Percentiles rank a stretch among this genome's conserved stretches.
These are phyloP conservation scores for Parotocinclus haroldoi DNA, from an alignment of 2,797 vertebrate species.

Conservation along the genomic window DNA sequence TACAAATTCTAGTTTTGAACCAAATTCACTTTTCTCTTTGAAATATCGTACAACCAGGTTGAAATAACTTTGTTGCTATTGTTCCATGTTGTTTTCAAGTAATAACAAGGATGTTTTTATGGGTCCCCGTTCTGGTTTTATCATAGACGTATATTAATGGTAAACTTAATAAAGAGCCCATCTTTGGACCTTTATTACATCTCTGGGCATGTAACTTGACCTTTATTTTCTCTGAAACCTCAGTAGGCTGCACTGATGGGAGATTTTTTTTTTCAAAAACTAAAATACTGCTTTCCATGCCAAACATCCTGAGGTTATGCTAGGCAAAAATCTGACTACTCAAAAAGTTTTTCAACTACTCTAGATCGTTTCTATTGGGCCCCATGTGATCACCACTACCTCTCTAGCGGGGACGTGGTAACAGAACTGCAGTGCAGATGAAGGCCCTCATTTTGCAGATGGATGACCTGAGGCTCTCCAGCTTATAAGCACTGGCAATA, in stretches of 20 bases:
- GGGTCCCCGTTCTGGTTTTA: too few relatives aligned
- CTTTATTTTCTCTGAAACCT: background rate
- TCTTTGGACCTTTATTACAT: too few relatives aligned
- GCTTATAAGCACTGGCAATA: conserved; percentile 57
- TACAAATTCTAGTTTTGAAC: too few relatives aligned
- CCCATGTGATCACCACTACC: conserved; percentile 12
- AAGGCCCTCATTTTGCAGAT: conserved; percentile 46
- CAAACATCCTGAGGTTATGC: conserved; percentile 5
- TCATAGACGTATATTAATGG: too few relatives aligned
- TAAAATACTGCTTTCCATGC: background rate
- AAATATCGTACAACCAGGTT: too few relatives aligned
- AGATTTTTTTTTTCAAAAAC: background rate
- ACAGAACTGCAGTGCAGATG: conserved; percentile 16
- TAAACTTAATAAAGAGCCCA: too few relatives aligned
- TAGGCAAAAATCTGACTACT: background rate
- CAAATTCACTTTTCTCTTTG: too few relatives aligned
- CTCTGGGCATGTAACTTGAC: background rate
- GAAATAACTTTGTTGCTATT: too few relatives aligned
- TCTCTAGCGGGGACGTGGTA: conserved; percentile 31
- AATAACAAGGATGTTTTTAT: too few relatives aligned
- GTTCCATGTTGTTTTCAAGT: too few relatives aligned
- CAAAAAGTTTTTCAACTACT: background rate
- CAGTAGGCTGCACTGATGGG: background rate
- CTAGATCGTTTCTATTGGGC: conserved; percentile 4
- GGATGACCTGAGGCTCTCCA: conserved; percentile 60